Percentiles rank a stretch among this genome's conserved stretches.
These are phyloP conservation scores for Eupithecia pulchellata DNA, from an alignment of 2,888 invertebrate species.

Conservation along the genomic window DNA sequence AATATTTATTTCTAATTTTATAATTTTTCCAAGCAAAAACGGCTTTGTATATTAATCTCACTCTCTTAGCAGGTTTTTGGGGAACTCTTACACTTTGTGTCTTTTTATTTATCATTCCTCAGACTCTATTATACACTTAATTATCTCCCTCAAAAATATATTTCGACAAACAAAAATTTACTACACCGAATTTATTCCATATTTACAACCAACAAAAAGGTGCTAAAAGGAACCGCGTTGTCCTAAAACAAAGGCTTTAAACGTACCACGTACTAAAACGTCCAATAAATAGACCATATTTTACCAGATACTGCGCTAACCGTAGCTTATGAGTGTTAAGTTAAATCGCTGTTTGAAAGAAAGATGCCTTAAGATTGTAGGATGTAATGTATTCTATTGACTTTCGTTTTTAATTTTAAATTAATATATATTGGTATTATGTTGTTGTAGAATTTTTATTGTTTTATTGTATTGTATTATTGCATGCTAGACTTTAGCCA, in stretches of 20 bases:
- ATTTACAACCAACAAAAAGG: slow-evolving; percentile 22
- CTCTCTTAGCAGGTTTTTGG: neutral
- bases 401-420: no score
- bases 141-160: neutral
- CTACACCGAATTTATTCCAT: neutral
- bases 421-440: no score
- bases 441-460: no score
- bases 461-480: no score
- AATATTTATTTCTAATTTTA: neutral
- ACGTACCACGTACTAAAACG: slow-evolving; percentile 34
- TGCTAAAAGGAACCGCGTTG: slow-evolving; percentile 20
- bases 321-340: slow-evolving; percentile 30
- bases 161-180: neutral
- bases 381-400: neutral
- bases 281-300: slow-evolving; percentile 38
- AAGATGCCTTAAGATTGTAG: slow-evolving; percentile 7
- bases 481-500: no score
- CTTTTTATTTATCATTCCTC: neutral
- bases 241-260: slow-evolving; percentile 29
- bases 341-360: slow-evolving; percentile 28
- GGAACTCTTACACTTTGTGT: neutral
- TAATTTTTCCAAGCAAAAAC: neutral
- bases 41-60: neutral
- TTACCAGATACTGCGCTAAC: slow-evolving; percentile 34
- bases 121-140: neutral